Percentiles rank a stretch among this genome's conserved stretches.
These are phyloP conservation scores for Epiblema foenella DNA, from an alignment of 2,888 invertebrate genomes.

Conservation along the genomic window DNA sequence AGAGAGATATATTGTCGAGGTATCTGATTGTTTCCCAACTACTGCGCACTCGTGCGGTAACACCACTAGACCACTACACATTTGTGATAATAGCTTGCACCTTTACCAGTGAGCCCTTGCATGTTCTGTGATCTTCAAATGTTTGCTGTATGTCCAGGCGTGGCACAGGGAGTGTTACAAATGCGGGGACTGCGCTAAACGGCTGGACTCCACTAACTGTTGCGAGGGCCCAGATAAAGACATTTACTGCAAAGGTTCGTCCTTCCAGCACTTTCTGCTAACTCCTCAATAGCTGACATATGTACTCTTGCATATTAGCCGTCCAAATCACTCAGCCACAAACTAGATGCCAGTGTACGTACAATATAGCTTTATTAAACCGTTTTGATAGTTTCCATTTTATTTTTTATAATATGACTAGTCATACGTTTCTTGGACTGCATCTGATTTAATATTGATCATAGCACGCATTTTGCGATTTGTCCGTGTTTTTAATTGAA, in stretches of 20 bases:
- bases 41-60: constrained; percentile 64
- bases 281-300: constrained; percentile 35
- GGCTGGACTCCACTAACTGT: constrained; percentile 95
- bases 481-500: constrained; percentile 58
- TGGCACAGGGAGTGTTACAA: constrained; percentile 98
- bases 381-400: constrained; percentile 11
- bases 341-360: constrained; percentile 21
- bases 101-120: constrained; percentile 63
- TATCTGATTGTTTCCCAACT: constrained; percentile 73
- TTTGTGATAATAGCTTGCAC: constrained; percentile 73
- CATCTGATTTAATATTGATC: constrained; percentile 26
- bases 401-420: constrained; percentile 4
- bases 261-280: constrained; percentile 48
- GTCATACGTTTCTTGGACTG: constrained; percentile 16
- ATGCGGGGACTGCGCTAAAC: constrained; percentile 94
- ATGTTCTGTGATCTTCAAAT: constrained; percentile 64
- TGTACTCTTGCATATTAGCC: constrained; percentile 17
- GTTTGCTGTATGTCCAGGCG: constrained; percentile 87
- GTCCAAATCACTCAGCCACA: background rate
- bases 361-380: constrained; percentile 7
- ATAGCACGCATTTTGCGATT: constrained; percentile 40
- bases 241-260: constrained; percentile 97
- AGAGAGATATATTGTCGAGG: constrained; percentile 96
- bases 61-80: constrained; percentile 66
- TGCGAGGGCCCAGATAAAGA: constrained; percentile 98